Conservation (phyloP, 2,113 vertebrate genomes). For the Silurus glanis region DNA sequence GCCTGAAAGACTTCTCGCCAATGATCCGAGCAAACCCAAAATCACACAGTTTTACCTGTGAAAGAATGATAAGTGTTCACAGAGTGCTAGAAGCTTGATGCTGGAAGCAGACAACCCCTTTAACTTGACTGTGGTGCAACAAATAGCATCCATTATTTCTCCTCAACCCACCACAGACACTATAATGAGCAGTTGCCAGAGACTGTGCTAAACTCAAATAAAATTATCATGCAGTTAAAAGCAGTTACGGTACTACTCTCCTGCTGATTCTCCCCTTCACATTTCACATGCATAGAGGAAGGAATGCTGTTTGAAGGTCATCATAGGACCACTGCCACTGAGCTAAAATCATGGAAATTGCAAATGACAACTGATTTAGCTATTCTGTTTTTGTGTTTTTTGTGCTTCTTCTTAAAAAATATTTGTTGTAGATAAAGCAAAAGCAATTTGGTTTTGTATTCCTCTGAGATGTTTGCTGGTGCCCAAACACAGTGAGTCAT, state of each 20-base stretch:
- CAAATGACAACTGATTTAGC: conserved; percentile 20
- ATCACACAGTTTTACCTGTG: conserved; percentile 95
- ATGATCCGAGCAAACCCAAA: conserved; percentile 98
- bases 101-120: conserved; percentile 33
- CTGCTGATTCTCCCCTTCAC: conserved; percentile 45
- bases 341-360: not conserved
- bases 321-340: not conserved
- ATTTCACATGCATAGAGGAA: conserved; percentile 41
- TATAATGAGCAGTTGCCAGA: conserved; percentile 57
- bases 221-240: conserved; percentile 57
- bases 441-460: conserved; percentile 48
- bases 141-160: conserved; percentile 57
- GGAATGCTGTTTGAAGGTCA: conserved; percentile 21
- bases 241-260: conserved; percentile 50
- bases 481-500: conserved; percentile 53
- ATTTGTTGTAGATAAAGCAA: conserved; percentile 54
- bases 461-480: conserved; percentile 46
- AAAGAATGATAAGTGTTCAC: conserved; percentile 28
- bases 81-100: conserved; percentile 27
- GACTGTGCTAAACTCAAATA: conserved; percentile 52
- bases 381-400: conserved; percentile 16
- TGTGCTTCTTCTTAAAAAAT: conserved; percentile 36
- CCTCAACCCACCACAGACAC: conserved; percentile 47
- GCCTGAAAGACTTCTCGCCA: conserved; percentile 94
- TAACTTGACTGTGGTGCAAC: conserved; percentile 45